Evolutionary conservation across 2,113 vertebrate genomes (phyloP).

Genomic region (Suricata suricatta): DNA sequence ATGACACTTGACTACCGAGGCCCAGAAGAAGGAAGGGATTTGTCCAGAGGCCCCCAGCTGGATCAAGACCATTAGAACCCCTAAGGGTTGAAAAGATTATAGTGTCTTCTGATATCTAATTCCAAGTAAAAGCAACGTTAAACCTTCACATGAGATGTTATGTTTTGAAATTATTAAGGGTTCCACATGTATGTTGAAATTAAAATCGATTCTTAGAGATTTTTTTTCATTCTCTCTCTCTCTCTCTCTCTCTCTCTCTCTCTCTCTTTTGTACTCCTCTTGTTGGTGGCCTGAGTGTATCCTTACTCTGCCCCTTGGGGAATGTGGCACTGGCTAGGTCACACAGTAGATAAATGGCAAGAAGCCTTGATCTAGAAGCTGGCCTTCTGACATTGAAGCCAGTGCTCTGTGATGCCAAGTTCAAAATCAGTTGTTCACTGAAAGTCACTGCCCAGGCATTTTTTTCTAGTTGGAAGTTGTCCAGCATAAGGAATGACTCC

Average conservation of each 20-base stretch:
- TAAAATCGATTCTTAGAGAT: conserved; percentile 37
- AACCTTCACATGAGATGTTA: not conserved
- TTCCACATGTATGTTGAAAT: conserved; percentile 35
- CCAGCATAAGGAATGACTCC: conserved; percentile 11
- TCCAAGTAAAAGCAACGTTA: conserved; percentile 26
- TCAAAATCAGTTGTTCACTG: conserved; percentile 45
- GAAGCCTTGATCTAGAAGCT: not conserved
- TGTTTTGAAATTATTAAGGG: not conserved
- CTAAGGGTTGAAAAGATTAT: conserved; percentile 16
- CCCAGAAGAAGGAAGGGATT: not conserved
- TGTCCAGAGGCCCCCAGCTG: not conserved
- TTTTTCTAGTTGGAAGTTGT: conserved; percentile 48
- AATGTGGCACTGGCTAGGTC: not conserved
- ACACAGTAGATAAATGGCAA: not conserved
- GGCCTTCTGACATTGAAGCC: not conserved
- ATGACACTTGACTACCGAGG: not conserved
- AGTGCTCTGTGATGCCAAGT: conserved; percentile 26
- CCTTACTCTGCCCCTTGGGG: not conserved
- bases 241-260: not conserved
- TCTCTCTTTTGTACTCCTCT: not conserved
- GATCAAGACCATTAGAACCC: not conserved
- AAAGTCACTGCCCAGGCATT: not conserved
- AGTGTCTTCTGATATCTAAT: not conserved
- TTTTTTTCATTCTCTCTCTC: not conserved
- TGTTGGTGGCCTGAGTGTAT: not conserved